Conservation (phyloP, 2,888 invertebrate genomes). For the Drosophila aldrichi region DNA sequence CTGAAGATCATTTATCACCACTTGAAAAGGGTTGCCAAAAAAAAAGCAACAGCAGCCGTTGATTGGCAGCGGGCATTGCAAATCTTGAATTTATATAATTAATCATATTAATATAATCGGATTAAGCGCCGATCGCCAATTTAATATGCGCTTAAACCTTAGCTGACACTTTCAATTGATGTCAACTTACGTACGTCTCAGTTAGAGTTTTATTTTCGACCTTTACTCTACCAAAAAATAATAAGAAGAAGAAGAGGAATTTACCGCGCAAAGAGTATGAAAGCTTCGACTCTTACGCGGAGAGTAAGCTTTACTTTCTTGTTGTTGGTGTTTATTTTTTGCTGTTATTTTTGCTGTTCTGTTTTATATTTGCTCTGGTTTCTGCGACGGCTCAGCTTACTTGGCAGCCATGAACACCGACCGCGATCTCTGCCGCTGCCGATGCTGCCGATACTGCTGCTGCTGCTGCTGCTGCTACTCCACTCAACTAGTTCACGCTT, state of each 20-base stretch:
- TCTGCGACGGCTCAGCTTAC: constrained; percentile 45
- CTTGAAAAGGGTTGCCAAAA: constrained; percentile 19
- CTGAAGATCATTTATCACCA: constrained; percentile 26
- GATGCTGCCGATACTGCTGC: not conserved
- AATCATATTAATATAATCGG: constrained; percentile 59
- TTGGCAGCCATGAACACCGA: constrained; percentile 30
- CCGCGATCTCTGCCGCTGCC: not conserved
- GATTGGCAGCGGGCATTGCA: constrained; percentile 43
- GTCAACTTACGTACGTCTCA: constrained; percentile 42
- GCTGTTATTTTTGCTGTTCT: not conserved
- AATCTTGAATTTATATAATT: constrained; percentile 53
- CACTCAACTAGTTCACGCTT: constrained; percentile 47
- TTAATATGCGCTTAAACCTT: constrained; percentile 45
- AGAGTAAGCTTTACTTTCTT: constrained; percentile 44
- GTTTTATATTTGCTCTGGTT: constrained; percentile 49
- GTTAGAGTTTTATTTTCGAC: constrained; percentile 22
- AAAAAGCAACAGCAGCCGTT: not conserved
- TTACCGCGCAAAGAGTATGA: constrained; percentile 36
- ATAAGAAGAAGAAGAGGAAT: not conserved
- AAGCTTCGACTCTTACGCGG: constrained; percentile 36
- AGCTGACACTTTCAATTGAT: constrained; percentile 48
- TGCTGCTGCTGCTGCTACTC: constrained; percentile 11
- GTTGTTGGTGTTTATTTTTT: constrained; percentile 15
- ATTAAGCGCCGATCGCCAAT: constrained; percentile 40
- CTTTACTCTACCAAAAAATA: not conserved